A percentile compares a stretch with the other conserved stretches of the same genome.
Evolutionary conservation across 1,140 invertebrate species (phyloP).

Genomic region (Mylabris phalerata): DNA sequence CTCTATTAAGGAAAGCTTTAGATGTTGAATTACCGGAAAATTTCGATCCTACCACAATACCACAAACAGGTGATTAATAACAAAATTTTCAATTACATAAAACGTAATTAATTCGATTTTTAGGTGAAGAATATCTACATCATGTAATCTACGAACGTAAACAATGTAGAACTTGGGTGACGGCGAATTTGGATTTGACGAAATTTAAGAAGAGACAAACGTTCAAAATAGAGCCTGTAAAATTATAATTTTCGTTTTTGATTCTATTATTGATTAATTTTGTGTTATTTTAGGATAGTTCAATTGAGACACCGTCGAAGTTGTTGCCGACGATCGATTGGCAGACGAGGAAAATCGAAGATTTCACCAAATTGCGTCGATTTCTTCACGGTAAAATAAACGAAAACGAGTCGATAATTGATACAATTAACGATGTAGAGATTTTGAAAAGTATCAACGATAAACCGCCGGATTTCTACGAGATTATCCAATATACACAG

Average conservation of each 20-base stretch:
- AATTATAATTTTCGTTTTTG: not conserved
- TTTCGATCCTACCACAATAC: constrained; percentile 37
- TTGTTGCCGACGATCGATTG: constrained; percentile 37
- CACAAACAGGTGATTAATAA: constrained; percentile 29
- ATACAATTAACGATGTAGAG: constrained; percentile 5
- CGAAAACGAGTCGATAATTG: not conserved
- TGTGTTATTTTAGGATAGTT: constrained; percentile 14
- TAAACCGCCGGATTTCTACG: constrained; percentile 20
- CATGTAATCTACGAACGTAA: constrained; percentile 38
- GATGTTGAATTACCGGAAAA: constrained; percentile 35
- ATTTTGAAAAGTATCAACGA: constrained; percentile 4
- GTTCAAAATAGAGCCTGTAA: constrained; percentile 24
- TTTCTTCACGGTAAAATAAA: constrained; percentile 25
- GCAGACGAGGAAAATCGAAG: constrained; percentile 37
- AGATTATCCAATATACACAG: constrained; percentile 29
- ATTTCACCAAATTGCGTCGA: constrained; percentile 36
- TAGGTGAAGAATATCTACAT: constrained; percentile 40
- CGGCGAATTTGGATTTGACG: constrained; percentile 26
- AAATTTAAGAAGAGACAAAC: constrained; percentile 32
- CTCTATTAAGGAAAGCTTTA: constrained; percentile 31
- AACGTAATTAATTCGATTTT: constrained; percentile 3
- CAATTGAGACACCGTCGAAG: constrained; percentile 22
- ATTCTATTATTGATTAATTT: constrained; percentile 4
- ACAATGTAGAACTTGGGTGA: constrained; percentile 30
- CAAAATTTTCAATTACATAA: not conserved